Evolutionary conservation across 2,888 invertebrate species (phyloP).

Genomic region (Cryptocephalus moraei): DNA sequence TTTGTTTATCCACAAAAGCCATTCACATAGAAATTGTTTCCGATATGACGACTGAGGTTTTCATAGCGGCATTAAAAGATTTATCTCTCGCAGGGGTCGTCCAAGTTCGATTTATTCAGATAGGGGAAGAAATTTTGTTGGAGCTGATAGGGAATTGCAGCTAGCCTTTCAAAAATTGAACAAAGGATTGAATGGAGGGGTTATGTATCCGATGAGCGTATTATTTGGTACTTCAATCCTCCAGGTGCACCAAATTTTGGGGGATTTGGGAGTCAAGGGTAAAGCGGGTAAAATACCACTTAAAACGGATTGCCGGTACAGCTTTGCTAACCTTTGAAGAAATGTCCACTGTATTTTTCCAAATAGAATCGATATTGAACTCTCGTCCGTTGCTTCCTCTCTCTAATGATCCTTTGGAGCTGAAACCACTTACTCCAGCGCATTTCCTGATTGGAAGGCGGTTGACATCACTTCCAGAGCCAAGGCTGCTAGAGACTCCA

Average conservation of each 20-base stretch:
- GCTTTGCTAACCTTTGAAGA: background rate
- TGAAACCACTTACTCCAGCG: background rate
- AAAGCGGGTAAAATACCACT: background rate
- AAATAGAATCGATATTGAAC: background rate
- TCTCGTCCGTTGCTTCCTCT: background rate
- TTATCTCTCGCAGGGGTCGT: background rate
- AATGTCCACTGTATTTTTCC: background rate
- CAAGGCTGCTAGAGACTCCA: background rate
- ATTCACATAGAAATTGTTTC: background rate
- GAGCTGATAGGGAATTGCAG: background rate
- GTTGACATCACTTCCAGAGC: background rate
- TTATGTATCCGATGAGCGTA: no score
- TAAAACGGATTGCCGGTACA: background rate
- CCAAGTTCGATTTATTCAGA: background rate
- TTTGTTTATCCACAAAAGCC: background rate
- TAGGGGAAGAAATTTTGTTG: background rate
- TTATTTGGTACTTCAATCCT: background rate
- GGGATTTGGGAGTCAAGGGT: background rate
- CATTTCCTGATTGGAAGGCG: conserved; percentile 1
- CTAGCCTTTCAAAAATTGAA: no score
- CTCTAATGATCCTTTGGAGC: conserved; percentile 1
- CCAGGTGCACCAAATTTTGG: background rate
- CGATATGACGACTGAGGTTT: background rate
- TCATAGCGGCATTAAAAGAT: background rate
- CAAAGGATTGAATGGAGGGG: no score